A percentile compares a stretch with the other conserved stretches of the same genome.
Evolutionary conservation across 2,797 vertebrate species (phyloP).

Genomic region (Danio choprae): DNA sequence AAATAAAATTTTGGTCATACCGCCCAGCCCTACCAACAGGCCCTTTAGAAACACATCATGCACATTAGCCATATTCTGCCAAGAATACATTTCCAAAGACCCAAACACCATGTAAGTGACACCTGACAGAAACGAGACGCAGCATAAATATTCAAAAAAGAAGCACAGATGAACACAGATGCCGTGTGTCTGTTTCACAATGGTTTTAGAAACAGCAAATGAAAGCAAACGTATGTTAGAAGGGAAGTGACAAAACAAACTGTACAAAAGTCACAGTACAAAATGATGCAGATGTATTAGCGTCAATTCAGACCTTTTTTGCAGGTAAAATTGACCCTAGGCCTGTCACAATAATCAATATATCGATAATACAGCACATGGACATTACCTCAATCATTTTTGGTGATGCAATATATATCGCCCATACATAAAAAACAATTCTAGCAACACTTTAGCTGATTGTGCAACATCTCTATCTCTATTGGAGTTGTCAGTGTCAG

Average conservation of each 20-base stretch:
- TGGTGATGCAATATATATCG: too few species aligned
- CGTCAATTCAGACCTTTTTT: too few species aligned
- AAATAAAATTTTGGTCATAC: too few species aligned
- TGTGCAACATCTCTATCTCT: too few species aligned
- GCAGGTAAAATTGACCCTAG: too few species aligned
- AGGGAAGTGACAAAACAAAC: background rate
- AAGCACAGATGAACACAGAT: background rate
- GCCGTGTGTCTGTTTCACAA: background rate
- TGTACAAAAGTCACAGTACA: too few species aligned
- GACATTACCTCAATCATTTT: too few species aligned
- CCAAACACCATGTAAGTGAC: conserved; percentile 11
- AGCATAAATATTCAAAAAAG: background rate
- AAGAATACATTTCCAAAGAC: background rate
- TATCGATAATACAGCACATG: too few species aligned
- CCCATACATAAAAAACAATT: too few species aligned
- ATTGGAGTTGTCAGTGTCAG: too few species aligned
- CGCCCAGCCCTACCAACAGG: background rate
- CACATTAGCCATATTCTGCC: conserved; percentile 3
- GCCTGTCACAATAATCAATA: too few species aligned
- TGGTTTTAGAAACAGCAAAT: background rate
- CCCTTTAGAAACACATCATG: conserved; percentile 4
- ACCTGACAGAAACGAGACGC: conserved; percentile 9
- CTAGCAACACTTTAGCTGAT: too few species aligned
- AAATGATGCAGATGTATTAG: background rate
- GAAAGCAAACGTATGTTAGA: background rate